Evolutionary conservation across 2,797 vertebrate genomes (phyloP).

Genomic region (Coracias cyanogaster): DNA sequence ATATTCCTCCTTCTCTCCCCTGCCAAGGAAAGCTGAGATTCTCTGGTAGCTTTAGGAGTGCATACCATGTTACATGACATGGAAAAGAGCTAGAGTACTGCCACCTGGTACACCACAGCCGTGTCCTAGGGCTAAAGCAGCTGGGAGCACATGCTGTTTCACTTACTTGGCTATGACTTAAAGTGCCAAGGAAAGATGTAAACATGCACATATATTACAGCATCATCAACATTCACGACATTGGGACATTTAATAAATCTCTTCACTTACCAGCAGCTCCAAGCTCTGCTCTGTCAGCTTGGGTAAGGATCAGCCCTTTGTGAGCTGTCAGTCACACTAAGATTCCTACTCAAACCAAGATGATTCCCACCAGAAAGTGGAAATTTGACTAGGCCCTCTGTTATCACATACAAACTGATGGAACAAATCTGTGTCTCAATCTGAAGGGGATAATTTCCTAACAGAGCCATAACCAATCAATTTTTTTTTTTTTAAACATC

Average conservation of each 20-base stretch:
- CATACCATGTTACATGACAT: not conserved
- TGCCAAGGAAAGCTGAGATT: constrained; percentile 25
- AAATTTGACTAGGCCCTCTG: constrained; percentile 27
- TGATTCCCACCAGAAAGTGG: constrained; percentile 53
- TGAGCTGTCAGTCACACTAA: not conserved
- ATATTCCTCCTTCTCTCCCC: not conserved
- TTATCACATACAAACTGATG: constrained; percentile 14
- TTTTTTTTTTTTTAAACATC: not conserved
- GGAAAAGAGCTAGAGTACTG: not conserved
- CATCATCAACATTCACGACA: not conserved
- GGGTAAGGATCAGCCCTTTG: not conserved
- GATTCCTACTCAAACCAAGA: not conserved
- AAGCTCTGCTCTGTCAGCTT: not conserved
- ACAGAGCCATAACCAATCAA: not conserved
- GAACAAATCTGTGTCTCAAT: constrained; percentile 5
- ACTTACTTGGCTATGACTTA: not conserved
- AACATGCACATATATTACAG: not conserved
- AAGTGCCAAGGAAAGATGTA: not conserved
- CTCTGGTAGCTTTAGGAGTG: not conserved
- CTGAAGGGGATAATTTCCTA: not conserved
- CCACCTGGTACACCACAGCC: constrained; percentile 17
- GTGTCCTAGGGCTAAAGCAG: not conserved
- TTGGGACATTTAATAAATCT: not conserved
- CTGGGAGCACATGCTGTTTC: constrained; percentile 29
- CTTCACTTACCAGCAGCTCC: not conserved